phyloP scores from a whole-genome alignment of 2,113 vertebrate genomes.

The Urocynchramus pylzowi region DNA sequence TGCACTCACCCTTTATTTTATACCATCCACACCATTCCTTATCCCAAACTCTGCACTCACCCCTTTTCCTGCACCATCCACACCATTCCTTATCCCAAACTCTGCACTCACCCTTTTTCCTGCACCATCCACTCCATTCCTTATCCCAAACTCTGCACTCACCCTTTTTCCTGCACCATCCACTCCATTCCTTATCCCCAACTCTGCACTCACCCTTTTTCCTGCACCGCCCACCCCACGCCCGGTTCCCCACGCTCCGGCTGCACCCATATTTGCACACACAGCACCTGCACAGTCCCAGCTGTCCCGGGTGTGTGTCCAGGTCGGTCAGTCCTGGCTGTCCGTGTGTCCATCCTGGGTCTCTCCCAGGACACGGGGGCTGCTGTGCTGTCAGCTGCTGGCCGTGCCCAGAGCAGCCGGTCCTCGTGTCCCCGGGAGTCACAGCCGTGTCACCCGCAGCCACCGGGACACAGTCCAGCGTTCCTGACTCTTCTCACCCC shows the following conservation, averaged over 20 bases:
- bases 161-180: too few species aligned
- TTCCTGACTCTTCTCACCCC: not conserved
- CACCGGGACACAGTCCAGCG: accelerated
- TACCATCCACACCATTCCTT: not conserved
- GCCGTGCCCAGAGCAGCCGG: not conserved
- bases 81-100: too few species aligned
- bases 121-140: too few species aligned
- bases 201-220: too few species aligned
- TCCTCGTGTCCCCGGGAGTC: not conserved
- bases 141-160: too few species aligned
- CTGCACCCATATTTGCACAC: accelerated
- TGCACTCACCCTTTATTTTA: too few species aligned
- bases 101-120: too few species aligned
- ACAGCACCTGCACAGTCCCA: accelerated
- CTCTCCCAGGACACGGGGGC: not conserved
- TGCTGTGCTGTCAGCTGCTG: not conserved
- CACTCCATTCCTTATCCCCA: too few species aligned
- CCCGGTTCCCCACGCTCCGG: not conserved
- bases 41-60: too few species aligned
- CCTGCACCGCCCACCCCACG: not conserved
- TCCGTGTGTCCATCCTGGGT: not conserved
- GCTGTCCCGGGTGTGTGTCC: not conserved
- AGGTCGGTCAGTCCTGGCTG: not conserved
- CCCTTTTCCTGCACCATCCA: too few species aligned
- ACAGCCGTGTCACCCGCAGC: accelerated